Evolutionary conservation across 2,113 vertebrate species (phyloP), one percentile per base, ranked within the genome.

Genomic region (Andinoacara biseriatus): DNA sequence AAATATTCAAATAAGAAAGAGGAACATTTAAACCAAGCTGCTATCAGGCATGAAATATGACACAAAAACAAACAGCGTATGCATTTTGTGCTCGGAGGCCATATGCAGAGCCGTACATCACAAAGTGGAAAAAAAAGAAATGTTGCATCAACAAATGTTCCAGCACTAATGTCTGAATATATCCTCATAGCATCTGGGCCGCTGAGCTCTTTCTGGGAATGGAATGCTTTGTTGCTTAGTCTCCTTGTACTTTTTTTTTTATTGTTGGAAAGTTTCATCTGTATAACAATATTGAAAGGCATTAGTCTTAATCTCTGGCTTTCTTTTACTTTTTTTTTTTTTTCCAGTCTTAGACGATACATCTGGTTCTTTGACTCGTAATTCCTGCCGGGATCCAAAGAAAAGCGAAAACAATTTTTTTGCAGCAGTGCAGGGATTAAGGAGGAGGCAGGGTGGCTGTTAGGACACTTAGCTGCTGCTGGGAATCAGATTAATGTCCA

Each of bases 221-320:
- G 85, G 82, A 90, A 91, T 76, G 24, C 49, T 58, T 86, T 78
- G 61, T 74, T 74, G 62, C 77, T 86, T 40, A 17, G 74, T 80
- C 74, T 76, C 18, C 69, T 77, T 80, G 5, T 82, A 58, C 69
- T 74, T 75, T 67, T 59, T 46, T 43, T 75, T 60, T 82, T 80
- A 38, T 58, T 69, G 54, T 7, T 4, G 3, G 18, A 75, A 92
- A 92, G 80, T 91, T 94, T 93, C 84, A 94, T 93, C 89, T 90
- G 86, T 67, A 81, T 80, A 90, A 93, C 91, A 94, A 93, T 95
- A 91, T 93, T 94, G 92, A 92, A 91, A 91, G 29, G 89, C 87
- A 93, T 94, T 89, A 87, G 89, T 90, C 52, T 86, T 94, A 93
- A 95, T 94, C 91, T 81, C 61, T 3, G 8, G 74, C 77, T 86